phyloP scores from a whole-genome alignment of 2,797 vertebrate genomes.

The Tauraco hartlaubi region DNA sequence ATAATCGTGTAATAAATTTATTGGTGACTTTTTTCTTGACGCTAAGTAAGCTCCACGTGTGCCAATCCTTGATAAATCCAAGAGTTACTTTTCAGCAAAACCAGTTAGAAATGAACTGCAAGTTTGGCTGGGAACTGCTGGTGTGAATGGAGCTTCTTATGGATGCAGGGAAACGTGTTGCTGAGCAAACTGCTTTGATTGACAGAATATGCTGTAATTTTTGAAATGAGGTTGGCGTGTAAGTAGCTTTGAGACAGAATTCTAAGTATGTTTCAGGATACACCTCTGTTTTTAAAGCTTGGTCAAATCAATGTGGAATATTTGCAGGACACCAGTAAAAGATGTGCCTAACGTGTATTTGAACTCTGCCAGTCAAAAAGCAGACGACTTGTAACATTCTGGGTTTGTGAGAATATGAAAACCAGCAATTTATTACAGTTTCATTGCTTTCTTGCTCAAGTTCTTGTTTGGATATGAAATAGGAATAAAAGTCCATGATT shows the following conservation, averaged over 20 bases:
- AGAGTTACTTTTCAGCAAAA: neutral
- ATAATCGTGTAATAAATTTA: neutral
- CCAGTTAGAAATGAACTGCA: neutral
- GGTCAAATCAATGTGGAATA: accelerated
- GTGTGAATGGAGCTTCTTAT: neutral
- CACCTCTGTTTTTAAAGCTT: neutral
- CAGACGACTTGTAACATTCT: neutral
- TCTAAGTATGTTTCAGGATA: neutral
- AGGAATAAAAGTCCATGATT: neutral
- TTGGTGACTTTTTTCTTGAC: neutral
- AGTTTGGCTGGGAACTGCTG: neutral
- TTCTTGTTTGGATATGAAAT: neutral
- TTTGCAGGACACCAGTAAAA: neutral
- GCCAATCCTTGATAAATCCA: neutral
- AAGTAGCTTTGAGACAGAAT: neutral
- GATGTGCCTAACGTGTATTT: neutral
- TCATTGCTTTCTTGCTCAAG: neutral
- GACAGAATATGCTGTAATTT: neutral
- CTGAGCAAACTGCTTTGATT: neutral
- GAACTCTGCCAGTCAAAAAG: neutral
- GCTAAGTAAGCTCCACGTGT: neutral
- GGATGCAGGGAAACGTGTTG: accelerated
- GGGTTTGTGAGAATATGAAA: neutral
- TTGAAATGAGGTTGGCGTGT: neutral
- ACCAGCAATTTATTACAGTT: neutral